Evolutionary conservation across 2,113 vertebrate species (phyloP).

Genomic region (Climacteris rufus): DNA sequence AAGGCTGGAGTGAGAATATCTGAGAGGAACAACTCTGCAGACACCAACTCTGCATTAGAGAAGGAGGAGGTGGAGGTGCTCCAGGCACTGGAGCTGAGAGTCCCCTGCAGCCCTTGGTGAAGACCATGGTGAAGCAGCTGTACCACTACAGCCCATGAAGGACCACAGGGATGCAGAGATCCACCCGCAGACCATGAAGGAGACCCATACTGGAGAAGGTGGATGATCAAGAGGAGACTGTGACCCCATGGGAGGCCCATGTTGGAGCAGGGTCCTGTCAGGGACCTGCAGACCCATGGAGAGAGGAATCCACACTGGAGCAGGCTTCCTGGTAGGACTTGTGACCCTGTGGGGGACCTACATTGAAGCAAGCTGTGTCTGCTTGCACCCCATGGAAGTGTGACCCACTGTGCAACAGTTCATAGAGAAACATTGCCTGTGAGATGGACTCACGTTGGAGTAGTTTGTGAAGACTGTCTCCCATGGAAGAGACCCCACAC

Average conservation of each 20-base stretch:
- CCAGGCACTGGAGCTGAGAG: no score
- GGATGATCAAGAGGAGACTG: not conserved
- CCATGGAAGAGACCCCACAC: not conserved
- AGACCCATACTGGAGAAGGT: not conserved
- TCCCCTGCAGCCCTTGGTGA: not conserved
- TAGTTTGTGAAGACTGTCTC: not conserved
- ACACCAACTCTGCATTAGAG: not conserved
- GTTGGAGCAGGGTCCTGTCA: not conserved
- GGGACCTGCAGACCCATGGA: not conserved
- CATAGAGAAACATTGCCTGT: accelerated
- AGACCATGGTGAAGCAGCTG: not conserved
- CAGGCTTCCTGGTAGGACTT: not conserved
- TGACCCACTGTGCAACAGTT: not conserved
- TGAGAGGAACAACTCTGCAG: not conserved
- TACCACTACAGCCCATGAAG: not conserved
- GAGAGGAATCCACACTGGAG: not conserved
- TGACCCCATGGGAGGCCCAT: not conserved
- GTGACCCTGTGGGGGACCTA: no score
- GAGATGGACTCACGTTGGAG: accelerated
- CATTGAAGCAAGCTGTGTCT: not conserved
- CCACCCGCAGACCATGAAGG: not conserved
- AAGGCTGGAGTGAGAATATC: not conserved
- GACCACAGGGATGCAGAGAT: accelerated
- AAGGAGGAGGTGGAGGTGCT: not conserved
- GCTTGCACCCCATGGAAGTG: not conserved